Evolutionary conservation across 1,140 invertebrate genomes (phyloP).

Genomic region (Tetranychus urticae): DNA sequence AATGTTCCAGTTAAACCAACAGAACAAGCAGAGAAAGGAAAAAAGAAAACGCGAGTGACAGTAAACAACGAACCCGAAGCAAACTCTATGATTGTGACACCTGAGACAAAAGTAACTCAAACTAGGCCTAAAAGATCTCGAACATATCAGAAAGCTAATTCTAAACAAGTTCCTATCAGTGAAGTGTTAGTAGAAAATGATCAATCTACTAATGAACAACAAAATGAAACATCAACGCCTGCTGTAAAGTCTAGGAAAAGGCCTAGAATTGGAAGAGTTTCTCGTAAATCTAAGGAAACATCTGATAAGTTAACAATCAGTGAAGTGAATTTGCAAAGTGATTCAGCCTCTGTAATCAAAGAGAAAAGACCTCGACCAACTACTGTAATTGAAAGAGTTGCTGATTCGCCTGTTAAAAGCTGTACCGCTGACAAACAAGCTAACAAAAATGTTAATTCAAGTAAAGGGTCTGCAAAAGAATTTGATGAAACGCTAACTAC

Average conservation of each 20-base stretch:
- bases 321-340: neutral
- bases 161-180: too few species aligned
- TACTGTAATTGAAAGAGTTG: neutral
- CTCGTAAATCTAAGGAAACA: neutral
- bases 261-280: neutral
- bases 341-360: neutral
- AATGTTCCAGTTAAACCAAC: neutral
- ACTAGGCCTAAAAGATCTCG: neutral
- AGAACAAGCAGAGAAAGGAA: neutral
- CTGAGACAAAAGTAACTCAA: neutral
- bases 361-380: neutral
- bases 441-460: too few species aligned
- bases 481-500: too few species aligned
- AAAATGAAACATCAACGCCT: neutral
- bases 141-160: neutral
- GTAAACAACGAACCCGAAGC: neutral
- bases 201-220: neutral
- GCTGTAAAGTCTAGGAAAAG: neutral
- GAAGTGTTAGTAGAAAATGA: too few species aligned
- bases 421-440: too few species aligned
- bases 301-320: neutral
- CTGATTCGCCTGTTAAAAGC: too few species aligned
- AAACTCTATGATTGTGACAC: neutral
- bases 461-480: too few species aligned
- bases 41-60: neutral